Percentiles rank a stretch among this genome's conserved stretches.
Evolutionary conservation across 1,140 invertebrate species (phyloP).

Genomic region (Yoshiicerus persimilis): DNA sequence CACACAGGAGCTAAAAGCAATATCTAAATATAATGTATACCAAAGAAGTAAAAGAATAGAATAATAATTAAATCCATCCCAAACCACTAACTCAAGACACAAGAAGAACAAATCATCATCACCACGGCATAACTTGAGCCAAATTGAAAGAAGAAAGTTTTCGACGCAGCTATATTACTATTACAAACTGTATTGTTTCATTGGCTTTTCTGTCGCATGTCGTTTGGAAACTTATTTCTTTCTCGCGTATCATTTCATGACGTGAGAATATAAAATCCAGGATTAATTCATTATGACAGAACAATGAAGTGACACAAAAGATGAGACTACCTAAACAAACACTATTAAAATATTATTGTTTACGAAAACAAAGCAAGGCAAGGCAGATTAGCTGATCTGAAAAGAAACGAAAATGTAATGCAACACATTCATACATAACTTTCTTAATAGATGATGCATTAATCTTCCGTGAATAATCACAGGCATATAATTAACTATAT

Average conservation of each 20-base stretch:
- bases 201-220: not conserved
- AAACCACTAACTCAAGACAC: not conserved
- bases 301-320: not conserved
- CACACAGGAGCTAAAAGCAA: not conserved
- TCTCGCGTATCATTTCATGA: not conserved
- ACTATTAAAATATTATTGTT: not conserved
- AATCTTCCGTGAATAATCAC: not conserved
- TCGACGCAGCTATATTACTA: not conserved
- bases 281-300: constrained; percentile 15
- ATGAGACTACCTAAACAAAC: not conserved
- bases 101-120: not conserved
- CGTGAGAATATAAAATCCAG: not conserved
- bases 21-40: not conserved
- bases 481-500: not conserved
- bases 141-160: not conserved
- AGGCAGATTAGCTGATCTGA: not conserved
- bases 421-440: not conserved
- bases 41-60: not conserved
- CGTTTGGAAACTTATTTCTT: not conserved
- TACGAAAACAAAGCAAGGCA: not conserved
- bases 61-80: not conserved
- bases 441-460: not conserved
- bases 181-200: not conserved
- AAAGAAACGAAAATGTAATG: not conserved
- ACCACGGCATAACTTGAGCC: not conserved